Evolutionary conservation across 2,797 vertebrate genomes (phyloP).

Genomic region (Characodon lateralis): DNA sequence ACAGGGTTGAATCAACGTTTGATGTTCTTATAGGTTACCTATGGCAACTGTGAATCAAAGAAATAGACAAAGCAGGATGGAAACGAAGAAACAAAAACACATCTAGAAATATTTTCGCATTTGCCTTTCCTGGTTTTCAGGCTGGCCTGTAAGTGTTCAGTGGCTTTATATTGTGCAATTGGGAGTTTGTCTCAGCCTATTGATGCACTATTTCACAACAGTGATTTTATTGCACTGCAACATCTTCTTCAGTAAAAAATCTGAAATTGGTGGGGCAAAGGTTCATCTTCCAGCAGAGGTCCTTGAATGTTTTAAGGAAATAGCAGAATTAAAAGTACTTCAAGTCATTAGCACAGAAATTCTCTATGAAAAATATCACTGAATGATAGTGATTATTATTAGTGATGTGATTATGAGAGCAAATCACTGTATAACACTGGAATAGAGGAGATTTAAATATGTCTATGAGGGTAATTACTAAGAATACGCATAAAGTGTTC

Average conservation of each 20-base stretch:
- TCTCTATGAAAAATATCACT: background rate
- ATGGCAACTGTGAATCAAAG: no score
- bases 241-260: background rate
- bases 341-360: background rate
- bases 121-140: background rate
- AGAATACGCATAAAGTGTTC: no score
- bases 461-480: background rate
- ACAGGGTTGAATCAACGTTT: no score
- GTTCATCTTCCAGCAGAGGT: no score
- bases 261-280: background rate
- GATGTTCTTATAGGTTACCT: no score
- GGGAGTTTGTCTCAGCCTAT: background rate
- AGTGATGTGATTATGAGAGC: background rate
- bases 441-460: background rate
- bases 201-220: background rate
- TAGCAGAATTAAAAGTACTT: background rate
- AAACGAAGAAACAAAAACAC: no score
- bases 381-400: no score
- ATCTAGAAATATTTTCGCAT: background rate
- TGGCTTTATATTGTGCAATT: background rate
- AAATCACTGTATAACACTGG: background rate
- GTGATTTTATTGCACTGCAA: background rate
- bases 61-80: no score
- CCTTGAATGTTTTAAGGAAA: background rate
- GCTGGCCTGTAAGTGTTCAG: background rate